Percentiles rank a stretch among this genome's conserved stretches.
Evolutionary conservation across 2,888 invertebrate genomes (phyloP).

Genomic region (Drosophila robusta): DNA sequence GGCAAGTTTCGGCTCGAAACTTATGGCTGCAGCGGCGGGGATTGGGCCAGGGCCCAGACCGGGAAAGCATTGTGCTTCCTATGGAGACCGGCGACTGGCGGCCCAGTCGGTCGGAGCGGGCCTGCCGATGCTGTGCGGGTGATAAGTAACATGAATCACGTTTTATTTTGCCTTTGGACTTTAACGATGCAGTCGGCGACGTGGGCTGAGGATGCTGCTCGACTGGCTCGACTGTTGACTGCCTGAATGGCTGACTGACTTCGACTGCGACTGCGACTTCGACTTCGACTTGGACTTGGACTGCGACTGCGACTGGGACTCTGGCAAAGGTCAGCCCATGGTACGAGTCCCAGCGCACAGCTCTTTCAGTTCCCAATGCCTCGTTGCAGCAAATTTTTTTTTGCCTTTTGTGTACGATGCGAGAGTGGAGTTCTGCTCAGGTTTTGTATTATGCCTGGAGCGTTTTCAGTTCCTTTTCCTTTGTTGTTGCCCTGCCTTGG

Average conservation of each 20-base stretch:
- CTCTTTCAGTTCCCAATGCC: slow-evolving; percentile 39
- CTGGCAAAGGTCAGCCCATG: slow-evolving; percentile 68
- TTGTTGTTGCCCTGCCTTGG: slow-evolving; percentile 52
- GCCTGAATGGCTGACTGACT: slow-evolving; percentile 73
- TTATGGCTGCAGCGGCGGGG: slow-evolving; percentile 36
- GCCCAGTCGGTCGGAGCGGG: slow-evolving; percentile 20
- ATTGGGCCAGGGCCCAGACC: not conserved
- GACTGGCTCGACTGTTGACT: slow-evolving; percentile 36
- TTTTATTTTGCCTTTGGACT: slow-evolving; percentile 80
- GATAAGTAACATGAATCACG: slow-evolving; percentile 82
- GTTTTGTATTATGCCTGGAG: slow-evolving; percentile 56
- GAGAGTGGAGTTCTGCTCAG: slow-evolving; percentile 56
- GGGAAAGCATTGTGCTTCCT: slow-evolving; percentile 40
- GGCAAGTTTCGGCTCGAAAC: slow-evolving; percentile 65
- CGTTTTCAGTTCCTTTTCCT: slow-evolving; percentile 48
- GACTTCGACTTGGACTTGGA: slow-evolving; percentile 8
- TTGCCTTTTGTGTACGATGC: slow-evolving; percentile 71
- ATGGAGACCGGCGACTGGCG: slow-evolving; percentile 27
- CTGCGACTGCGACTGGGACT: slow-evolving; percentile 27
- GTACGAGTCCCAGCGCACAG: slow-evolving; percentile 39
- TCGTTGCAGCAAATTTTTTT: slow-evolving; percentile 72
- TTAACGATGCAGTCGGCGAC: slow-evolving; percentile 69
- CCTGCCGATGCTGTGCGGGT: slow-evolving; percentile 75
- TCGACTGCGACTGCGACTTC: slow-evolving; percentile 15
- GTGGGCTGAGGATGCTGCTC: slow-evolving; percentile 35